Conservation (phyloP, 2,797 vertebrate genomes). For the Mallotus villosus region DNA sequence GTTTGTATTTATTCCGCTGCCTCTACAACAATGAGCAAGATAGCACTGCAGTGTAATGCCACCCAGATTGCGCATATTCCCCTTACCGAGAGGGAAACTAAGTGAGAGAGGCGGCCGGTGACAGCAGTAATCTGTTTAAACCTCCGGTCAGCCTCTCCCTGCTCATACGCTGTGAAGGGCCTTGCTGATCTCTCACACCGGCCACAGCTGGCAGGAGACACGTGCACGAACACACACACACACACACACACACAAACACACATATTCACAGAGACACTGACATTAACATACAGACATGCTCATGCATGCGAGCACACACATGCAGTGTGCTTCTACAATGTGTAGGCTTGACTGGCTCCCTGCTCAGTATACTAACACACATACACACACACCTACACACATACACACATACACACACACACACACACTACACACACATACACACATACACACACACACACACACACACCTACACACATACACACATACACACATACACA, state of each 20-base stretch:
- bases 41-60: not conserved
- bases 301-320: slow-evolving; percentile 1
- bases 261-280: slow-evolving; percentile 7
- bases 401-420: slow-evolving; percentile 16
- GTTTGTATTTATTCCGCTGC: slow-evolving; percentile 45
- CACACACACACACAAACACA: slow-evolving; percentile 1
- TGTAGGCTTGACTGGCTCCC: not conserved
- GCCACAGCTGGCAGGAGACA: slow-evolving; percentile 5
- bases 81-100: slow-evolving; percentile 26
- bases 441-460: slow-evolving; percentile 15
- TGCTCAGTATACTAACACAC: slow-evolving; percentile 8
- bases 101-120: slow-evolving; percentile 42
- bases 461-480: slow-evolving; percentile 15
- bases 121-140: slow-evolving; percentile 47
- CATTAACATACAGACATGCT: slow-evolving; percentile 10
- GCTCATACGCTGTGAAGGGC: slow-evolving; percentile 33
- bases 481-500: slow-evolving; percentile 13
- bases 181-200: slow-evolving; percentile 27
- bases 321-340: not conserved
- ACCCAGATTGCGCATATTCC: slow-evolving; percentile 26
- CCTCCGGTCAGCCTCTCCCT: slow-evolving; percentile 29
- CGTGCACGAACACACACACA: slow-evolving; percentile 27
- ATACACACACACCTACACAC: not conserved
- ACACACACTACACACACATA: slow-evolving; percentile 12
- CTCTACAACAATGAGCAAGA: slow-evolving; percentile 25